Evolutionary conservation across 2,888 invertebrate genomes (phyloP), one percentile per base, ranked within the genome.

Genomic region (Dinocampus coccinellae): DNA sequence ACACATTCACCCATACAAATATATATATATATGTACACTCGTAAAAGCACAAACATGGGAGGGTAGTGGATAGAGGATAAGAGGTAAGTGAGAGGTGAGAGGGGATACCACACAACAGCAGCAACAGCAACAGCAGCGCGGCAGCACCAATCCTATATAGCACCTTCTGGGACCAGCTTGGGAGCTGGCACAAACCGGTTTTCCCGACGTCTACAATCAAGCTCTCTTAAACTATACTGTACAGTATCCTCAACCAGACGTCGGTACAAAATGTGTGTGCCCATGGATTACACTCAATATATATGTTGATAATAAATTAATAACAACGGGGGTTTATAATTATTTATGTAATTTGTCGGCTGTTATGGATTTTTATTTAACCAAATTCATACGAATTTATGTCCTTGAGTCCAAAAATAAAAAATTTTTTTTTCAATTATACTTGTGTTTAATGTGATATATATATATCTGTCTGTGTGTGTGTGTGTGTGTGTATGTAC

Each of bases 171-270:
- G 75, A 75, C 71, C 75, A 67, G 71, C 68, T 73, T 77, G 73
- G 73, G 72, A 75, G 75, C 72, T 74, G 72, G 36, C 73, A 34
- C 39, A 73, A 77, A 77, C 77, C 77, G 77, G 77, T 77, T 76
- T 73, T 72, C 69, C 67, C 63, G 69, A 73, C 73, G 70, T 73
- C 52, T 47, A 55, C 62, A 39, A 63, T 26, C 69, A 52, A 47
- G 47, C n/a, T 13, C 47, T 47, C 20, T 47, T 3, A n/a, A 47
- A 47, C 47, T 16, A 47, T 52, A 16, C 63, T 33, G 3, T 75
- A 76, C 73, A 73, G 77, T 77, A 64, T 36, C 68, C 76, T 77
- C 76, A 70, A 66, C 77, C 73, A 75, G 70, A 77, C 73, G n/a
- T n/a, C n/a, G 70, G 53, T 72, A 60, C 47, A 16, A 47, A 47